Percentiles rank a stretch among this genome's conserved stretches.
phyloP scores from a whole-genome alignment of 2,888 invertebrate species.

The Metellina segmentata region DNA sequence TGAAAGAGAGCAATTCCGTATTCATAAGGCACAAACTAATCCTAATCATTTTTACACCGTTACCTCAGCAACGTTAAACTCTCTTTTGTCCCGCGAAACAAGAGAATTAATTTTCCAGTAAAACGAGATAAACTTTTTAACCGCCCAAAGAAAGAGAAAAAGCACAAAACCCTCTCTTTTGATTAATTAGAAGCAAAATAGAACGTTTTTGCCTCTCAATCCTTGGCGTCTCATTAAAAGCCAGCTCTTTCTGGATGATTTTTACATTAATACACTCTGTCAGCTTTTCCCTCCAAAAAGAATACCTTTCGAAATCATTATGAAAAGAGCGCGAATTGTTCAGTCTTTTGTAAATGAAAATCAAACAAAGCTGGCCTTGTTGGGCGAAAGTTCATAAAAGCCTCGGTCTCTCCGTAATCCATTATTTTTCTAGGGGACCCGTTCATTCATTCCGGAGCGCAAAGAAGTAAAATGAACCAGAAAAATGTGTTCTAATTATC shows the following conservation, averaged over 20 bases:
- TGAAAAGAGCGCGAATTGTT: constrained; percentile 28
- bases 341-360: constrained; percentile 38
- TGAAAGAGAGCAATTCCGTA: neutral
- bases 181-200: constrained; percentile 45
- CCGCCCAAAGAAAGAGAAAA: neutral
- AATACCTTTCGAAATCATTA: neutral
- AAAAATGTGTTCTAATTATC: constrained; percentile 63
- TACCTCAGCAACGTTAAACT: neutral
- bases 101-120: constrained; percentile 27
- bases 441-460: constrained; percentile 13
- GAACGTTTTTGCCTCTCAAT: neutral
- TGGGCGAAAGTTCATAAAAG: constrained; percentile 36
- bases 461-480: constrained; percentile 19
- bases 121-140: constrained; percentile 7
- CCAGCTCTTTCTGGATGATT: constrained; percentile 8
- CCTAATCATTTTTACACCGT: neutral
- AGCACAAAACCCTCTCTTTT: neutral
- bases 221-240: constrained; percentile 33
- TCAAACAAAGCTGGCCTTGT: constrained; percentile 35
- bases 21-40: neutral
- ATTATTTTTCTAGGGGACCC: constrained; percentile 36
- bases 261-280: constrained; percentile 28
- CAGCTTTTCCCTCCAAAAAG: constrained; percentile 1
- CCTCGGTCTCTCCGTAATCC: constrained; percentile 12
- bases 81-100: neutral